These are phyloP conservation scores for Lucilia sericata DNA, from an alignment of 1,140 invertebrate genomes.

Conservation along the genomic window DNA sequence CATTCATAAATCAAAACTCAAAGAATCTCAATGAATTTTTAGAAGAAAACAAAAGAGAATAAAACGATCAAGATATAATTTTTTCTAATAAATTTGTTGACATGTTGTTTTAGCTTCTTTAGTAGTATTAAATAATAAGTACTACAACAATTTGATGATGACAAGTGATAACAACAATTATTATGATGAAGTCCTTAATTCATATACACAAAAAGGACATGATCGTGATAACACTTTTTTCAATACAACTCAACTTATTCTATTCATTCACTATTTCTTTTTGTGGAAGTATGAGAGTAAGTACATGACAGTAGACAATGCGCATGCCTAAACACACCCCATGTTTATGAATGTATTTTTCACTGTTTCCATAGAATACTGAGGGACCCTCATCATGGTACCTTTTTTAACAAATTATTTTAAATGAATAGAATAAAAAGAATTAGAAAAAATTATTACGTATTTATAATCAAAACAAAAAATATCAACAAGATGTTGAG, in stretches of 20 bases:
- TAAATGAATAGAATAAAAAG: neutral
- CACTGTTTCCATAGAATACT: neutral
- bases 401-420: neutral
- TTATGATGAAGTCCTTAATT: neutral
- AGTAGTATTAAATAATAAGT: neutral
- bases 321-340: conserved; percentile 3
- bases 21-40: neutral
- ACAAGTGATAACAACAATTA: neutral
- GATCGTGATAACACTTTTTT: neutral
- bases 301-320: no score
- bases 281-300: no score
- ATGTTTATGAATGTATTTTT: neutral
- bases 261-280: neutral
- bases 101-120: conserved; percentile 22
- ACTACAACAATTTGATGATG: neutral
- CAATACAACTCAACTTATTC: neutral
- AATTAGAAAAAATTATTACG: conserved; percentile 16
- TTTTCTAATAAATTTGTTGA: conserved; percentile 19
- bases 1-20: neutral
- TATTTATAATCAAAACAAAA: neutral
- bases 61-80: neutral
- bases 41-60: no score
- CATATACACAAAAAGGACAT: conserved; percentile 3
- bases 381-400: neutral
- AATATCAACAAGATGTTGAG: neutral